Evolutionary conservation across 2,113 vertebrate species (phyloP).

Genomic region (Otus sunia): DNA sequence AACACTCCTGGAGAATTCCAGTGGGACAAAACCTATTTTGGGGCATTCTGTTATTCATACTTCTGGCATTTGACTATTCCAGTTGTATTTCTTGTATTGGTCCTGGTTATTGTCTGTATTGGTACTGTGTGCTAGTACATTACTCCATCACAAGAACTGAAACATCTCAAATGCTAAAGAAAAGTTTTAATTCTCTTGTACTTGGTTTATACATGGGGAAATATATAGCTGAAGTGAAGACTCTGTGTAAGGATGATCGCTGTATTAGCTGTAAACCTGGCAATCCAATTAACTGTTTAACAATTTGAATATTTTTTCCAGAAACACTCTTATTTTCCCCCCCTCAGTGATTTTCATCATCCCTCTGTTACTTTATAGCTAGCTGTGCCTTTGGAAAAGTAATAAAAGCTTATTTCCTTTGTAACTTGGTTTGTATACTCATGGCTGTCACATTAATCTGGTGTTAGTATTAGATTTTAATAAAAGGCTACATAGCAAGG

Average conservation of each 20-base stretch:
- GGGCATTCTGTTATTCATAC: slow-evolving; percentile 30
- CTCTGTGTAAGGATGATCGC: neutral
- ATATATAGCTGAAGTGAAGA: neutral
- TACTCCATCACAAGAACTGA: neutral
- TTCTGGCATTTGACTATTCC: slow-evolving; percentile 63
- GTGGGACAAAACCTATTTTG: slow-evolving; percentile 44
- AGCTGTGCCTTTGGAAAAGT: slow-evolving; percentile 76
- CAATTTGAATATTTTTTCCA: neutral
- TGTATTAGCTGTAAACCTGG: neutral
- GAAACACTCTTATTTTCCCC: neutral
- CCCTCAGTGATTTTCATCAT: slow-evolving; percentile 47
- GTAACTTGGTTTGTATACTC: slow-evolving; percentile 76
- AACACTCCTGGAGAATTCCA: slow-evolving; percentile 48
- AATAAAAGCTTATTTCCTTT: slow-evolving; percentile 82
- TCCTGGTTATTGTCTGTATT: neutral
- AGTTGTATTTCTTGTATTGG: slow-evolving; percentile 17
- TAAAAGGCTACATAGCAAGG: slow-evolving; percentile 71
- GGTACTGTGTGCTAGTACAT: neutral
- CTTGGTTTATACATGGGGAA: slow-evolving; percentile 10
- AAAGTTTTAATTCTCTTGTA: slow-evolving; percentile 39
- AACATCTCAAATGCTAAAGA: slow-evolving; percentile 46
- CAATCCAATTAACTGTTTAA: slow-evolving; percentile 5
- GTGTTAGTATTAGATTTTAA: slow-evolving; percentile 80
- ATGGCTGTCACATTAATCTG: slow-evolving; percentile 77
- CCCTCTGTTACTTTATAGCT: slow-evolving; percentile 70